Evolutionary conservation across 2,113 vertebrate genomes (phyloP).

Genomic region (Platysternon megacephalum): DNA sequence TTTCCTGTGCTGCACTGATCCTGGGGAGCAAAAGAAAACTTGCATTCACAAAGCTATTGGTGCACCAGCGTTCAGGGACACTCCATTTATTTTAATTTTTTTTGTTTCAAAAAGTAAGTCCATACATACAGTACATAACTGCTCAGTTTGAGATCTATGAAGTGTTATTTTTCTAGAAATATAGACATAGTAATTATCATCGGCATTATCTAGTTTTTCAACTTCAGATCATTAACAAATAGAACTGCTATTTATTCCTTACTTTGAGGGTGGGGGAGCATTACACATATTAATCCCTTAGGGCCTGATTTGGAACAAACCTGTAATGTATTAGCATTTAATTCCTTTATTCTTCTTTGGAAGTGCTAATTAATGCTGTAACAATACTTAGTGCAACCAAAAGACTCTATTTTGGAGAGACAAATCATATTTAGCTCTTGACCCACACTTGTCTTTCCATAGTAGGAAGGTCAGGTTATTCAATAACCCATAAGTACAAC

Average conservation of each 20-base stretch:
- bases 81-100: background rate
- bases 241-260: background rate
- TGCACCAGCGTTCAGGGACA: background rate
- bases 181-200: background rate
- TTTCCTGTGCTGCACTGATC: background rate
- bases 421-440: background rate
- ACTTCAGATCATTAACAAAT: background rate
- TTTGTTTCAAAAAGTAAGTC: rapidly evolving
- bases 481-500: background rate
- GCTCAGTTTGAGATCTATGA: background rate
- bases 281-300: background rate
- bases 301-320: rapidly evolving
- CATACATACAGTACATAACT: background rate
- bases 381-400: background rate
- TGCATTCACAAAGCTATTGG: background rate
- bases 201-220: background rate
- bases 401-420: background rate
- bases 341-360: background rate
- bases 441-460: background rate
- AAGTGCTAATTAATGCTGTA: background rate
- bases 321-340: background rate
- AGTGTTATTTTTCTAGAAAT: background rate
- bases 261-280: rapidly evolving
- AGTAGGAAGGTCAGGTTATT: background rate
- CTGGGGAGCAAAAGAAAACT: background rate